Base-by-base conservation (phyloP, 1,140 invertebrate genomes). In the Ceratina japonica region DNA sequence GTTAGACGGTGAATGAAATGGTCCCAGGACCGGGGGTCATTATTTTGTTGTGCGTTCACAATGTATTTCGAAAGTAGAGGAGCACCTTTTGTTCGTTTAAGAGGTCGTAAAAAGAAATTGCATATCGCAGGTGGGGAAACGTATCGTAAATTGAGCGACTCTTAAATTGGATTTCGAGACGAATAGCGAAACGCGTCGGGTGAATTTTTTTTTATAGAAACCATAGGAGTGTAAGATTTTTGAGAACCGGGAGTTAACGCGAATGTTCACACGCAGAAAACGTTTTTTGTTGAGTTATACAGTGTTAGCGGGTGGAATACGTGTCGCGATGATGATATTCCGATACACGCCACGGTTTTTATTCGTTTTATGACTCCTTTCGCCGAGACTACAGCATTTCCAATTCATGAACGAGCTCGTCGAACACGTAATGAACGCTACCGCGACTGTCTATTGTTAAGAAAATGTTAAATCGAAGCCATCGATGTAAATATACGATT, bases 331-430 rank as follows among this genome's bases (percentile, higher is more conserved):
- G 54, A 84, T 70, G 78, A 79, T 81, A 75, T 85, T 80, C 65
- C 79, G 74, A 83, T 84, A 87, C 79, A 80, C 64, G 66, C 58
- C 27, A 44, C 37, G 37, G 66, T 61, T 90, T 89, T 78, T 90
- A 90, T 88, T 88, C 84, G 83, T 90, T 90, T 89, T 91, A 90
- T 87, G 86, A 82, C 87, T 90, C 90, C 89, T 91, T 91, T 91
- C 87, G 86, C 86, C 87, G 83, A 86, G 84, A 81, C 82, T 83
- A 75, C 86, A 82, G 83, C 88, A 91, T 91, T 91, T 91, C 88
- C 89, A 90, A 91, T 90, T 91, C 89, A 90, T 90, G 89, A 90
- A 91, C 87, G 89, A 90, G 81, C 85, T 84, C 75, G 16, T 61
- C 44, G 69, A 78, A 69, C 79, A 66, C 66, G 63, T 79, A 85